Evolutionary conservation across 2,113 vertebrate genomes (phyloP).

Genomic region (Pimephales promelas): DNA sequence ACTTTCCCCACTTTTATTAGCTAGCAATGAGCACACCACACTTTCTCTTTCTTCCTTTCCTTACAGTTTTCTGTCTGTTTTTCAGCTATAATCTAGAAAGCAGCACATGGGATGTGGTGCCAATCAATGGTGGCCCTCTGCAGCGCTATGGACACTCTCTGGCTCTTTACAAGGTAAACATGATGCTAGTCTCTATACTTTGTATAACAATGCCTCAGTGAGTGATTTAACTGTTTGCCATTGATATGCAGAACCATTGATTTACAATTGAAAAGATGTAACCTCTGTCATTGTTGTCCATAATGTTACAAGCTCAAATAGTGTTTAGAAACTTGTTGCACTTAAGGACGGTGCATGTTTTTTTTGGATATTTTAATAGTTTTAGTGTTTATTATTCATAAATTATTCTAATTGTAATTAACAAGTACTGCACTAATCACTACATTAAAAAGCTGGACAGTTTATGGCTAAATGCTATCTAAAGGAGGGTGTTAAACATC

Average conservation of each 20-base stretch:
- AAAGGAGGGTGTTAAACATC: background rate
- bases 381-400: background rate
- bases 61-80: conserved; percentile 5
- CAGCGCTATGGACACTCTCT: conserved; percentile 96
- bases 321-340: background rate
- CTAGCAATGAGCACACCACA: background rate
- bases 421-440: background rate
- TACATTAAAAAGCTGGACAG: background rate
- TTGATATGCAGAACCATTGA: background rate
- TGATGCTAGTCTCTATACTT: background rate
- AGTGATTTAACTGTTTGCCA: background rate
- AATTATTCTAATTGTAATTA: too few species aligned
- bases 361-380: background rate
- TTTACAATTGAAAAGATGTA: background rate
- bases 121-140: conserved; percentile 85
- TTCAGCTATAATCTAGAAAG: conserved; percentile 94
- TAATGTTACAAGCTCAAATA: background rate
- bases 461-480: background rate
- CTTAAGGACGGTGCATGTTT: background rate
- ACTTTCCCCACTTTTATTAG: background rate
- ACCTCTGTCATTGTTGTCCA: background rate
- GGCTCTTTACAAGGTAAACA: conserved; percentile 86
- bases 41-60: background rate
- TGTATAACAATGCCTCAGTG: conserved; percentile 14
- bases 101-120: conserved; percentile 92